These are phyloP conservation scores for Zaprionus ornatus DNA, from an alignment of 1,140 invertebrate genomes.

Conservation along the genomic window DNA sequence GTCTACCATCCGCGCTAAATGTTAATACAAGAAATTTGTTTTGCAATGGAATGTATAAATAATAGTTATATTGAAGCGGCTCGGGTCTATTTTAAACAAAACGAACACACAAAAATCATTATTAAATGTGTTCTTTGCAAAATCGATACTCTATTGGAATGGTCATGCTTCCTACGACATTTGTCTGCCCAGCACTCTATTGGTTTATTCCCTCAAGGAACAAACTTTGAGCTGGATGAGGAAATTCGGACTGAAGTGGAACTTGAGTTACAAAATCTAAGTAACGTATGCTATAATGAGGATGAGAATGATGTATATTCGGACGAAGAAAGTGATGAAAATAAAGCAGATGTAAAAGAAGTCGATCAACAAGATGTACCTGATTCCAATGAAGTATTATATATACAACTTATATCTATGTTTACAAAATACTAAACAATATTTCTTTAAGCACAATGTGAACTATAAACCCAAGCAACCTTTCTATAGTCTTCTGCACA, in stretches of 20 bases:
- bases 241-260: constrained; percentile 44
- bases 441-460: constrained; percentile 13
- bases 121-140: constrained; percentile 52
- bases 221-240: constrained; percentile 2
- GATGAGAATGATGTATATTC: not conserved
- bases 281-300: not conserved
- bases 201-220: not conserved
- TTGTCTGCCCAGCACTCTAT: constrained; percentile 1
- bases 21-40: not conserved
- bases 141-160: constrained; percentile 9
- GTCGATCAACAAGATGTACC: not conserved
- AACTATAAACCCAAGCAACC: constrained; percentile 18
- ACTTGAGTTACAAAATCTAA: constrained; percentile 31
- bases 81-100: constrained; percentile 41
- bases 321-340: not conserved
- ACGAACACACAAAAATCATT: constrained; percentile 1
- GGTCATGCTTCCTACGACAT: constrained; percentile 25
- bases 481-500: constrained; percentile 40
- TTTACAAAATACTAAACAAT: constrained; percentile 1
- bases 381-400: not conserved
- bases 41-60: constrained; percentile 25
- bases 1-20: not conserved
- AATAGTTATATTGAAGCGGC: constrained; percentile 37
- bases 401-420: not conserved
- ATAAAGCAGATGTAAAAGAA: not conserved